These are phyloP conservation scores for Diarsia brunnea DNA, from an alignment of 2,888 invertebrate species.

Conservation along the genomic window DNA sequence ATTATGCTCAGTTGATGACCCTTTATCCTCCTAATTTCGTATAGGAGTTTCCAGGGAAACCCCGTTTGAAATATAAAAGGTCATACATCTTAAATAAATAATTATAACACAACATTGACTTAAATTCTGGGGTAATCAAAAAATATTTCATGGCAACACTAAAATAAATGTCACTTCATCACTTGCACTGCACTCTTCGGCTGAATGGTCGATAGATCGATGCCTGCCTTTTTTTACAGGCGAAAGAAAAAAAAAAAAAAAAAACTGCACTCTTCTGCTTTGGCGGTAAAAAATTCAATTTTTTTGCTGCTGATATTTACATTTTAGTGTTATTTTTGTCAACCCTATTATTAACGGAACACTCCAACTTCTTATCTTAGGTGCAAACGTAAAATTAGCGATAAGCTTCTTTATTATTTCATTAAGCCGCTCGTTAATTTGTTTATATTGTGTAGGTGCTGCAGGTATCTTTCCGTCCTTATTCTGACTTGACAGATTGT, in stretches of 20 bases:
- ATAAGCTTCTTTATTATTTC: conserved; percentile 13
- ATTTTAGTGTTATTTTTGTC: neutral
- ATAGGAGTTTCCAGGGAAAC: neutral
- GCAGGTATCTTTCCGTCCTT: neutral
- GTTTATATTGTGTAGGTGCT: conserved; percentile 2
- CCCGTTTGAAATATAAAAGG: neutral
- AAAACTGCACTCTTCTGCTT: neutral
- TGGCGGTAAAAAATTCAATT: too few relatives aligned
- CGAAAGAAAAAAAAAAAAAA: too few relatives aligned
- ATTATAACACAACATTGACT: neutral
- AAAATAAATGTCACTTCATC: conserved; percentile 2
- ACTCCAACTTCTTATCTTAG: conserved; percentile 21
- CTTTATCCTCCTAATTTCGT: neutral
- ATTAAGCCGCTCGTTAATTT: conserved; percentile 4
- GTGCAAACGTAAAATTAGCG: conserved; percentile 25
- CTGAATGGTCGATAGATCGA: too few relatives aligned
- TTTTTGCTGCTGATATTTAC: too few relatives aligned
- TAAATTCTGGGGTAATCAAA: neutral
- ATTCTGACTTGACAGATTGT: conserved; percentile 5
- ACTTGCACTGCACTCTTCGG: too few relatives aligned
- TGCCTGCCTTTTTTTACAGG: too few relatives aligned
- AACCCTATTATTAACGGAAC: conserved; percentile 15
- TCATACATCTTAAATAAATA: too few relatives aligned
- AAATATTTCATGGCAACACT: conserved; percentile 32
- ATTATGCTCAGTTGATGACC: neutral